Base-by-base conservation (phyloP, 2,113 vertebrate genomes). In the Atlantisia rogersi region DNA sequence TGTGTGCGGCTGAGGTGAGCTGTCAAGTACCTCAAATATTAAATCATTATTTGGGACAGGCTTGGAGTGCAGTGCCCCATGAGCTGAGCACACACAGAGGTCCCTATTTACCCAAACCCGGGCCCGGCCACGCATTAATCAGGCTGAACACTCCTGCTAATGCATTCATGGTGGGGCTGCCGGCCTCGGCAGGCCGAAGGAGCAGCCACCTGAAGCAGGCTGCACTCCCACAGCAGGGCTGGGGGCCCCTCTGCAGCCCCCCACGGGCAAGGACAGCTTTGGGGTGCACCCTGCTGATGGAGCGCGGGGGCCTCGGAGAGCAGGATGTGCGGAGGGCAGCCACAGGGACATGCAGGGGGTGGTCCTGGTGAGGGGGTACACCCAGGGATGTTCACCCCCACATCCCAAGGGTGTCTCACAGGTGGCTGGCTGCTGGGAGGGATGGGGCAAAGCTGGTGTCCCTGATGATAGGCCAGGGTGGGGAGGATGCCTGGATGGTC, bases 261-360 rank as follows among this genome's bases (percentile, higher is more conserved):
- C 37, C 56, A 52, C 13, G 5, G 12, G 44, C 32, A 26, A 20
- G 37, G 35, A 5, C 50, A 29, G 39, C 9, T 68, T 55, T 37
- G 78, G 26, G 63, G 52, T 35, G 18, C 11, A 4, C 37, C 62
- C 62, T 55, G 37, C 8, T 2, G 37, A 15, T n/a, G 48, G 48
- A n/a, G 48, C 4, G 25, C 15, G 3, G 8, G 31, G 31, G 40
- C 10, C 48, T 7, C 7, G 6, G 37, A 31, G 60, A 64, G 29
- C 6, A 1, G 14, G 77, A 55, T 29, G 60, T 20, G 32, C 35
- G 63, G 75, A 50, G 35, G 37, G 48, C 21, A n/a, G 76, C 48
- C 3, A 4, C 19, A 6, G 31, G 37, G 28, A 21, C 12, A 5
- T 12, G n/a, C n/a, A n/a, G n/a, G n/a, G n/a, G n/a, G n/a, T n/a